Evolutionary conservation across 1,140 invertebrate genomes (phyloP).

Genomic region (Arctopsyche grandis): DNA sequence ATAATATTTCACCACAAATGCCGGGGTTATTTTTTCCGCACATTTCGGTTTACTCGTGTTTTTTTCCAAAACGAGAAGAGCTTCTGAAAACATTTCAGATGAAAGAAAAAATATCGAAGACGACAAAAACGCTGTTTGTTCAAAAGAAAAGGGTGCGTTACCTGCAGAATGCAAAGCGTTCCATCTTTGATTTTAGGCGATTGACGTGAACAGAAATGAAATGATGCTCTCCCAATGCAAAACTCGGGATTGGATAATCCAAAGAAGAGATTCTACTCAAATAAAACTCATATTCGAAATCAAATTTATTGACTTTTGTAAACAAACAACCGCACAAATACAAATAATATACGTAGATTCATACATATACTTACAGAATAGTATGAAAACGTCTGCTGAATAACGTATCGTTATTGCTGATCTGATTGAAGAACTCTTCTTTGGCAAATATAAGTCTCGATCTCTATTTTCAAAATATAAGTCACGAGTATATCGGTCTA

Average conservation of each 20-base stretch:
- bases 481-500: not conserved
- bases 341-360: too few relatives aligned
- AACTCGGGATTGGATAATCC: too few relatives aligned
- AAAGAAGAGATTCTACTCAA: too few relatives aligned
- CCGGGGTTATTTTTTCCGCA: conserved; percentile 46
- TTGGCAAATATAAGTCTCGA: too few relatives aligned
- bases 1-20: conserved; percentile 52
- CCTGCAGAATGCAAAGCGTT: conserved; percentile 1
- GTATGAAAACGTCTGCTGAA: not conserved
- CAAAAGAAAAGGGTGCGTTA: not conserved
- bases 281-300: too few relatives aligned
- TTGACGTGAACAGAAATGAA: too few relatives aligned
- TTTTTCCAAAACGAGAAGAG: conserved; percentile 30
- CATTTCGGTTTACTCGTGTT: conserved; percentile 43
- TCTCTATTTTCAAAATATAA: not conserved
- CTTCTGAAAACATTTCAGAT: conserved; percentile 53
- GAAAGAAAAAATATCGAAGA: conserved; percentile 51
- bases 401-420: conserved; percentile 18
- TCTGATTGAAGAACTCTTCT: conserved; percentile 8
- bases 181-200: conserved; percentile 1
- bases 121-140: conserved; percentile 21
- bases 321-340: too few relatives aligned
- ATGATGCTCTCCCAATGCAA: too few relatives aligned
- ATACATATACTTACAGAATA: too few relatives aligned
- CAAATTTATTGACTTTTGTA: too few relatives aligned